Percentiles rank a stretch among this genome's conserved stretches.
phyloP scores from a whole-genome alignment of 30 jellyfish, hydroid and myxozoan genomes.

The Aurelia sp. region DNA sequence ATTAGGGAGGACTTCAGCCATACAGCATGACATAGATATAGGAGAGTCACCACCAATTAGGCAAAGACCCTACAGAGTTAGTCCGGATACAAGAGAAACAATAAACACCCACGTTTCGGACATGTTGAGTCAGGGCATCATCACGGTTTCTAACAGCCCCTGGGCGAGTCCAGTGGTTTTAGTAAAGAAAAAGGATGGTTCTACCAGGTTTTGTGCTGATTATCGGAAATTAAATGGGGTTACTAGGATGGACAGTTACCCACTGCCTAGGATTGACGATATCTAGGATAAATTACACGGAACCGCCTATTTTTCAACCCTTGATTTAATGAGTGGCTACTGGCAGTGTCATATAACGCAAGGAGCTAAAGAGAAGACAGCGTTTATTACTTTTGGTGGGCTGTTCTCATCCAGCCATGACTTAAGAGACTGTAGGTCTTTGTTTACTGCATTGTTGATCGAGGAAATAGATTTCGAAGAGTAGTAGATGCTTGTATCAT shows the following conservation, averaged over 20 bases:
- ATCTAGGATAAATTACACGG: constrained; percentile 11
- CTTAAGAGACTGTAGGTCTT: no score
- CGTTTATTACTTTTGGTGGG: no score
- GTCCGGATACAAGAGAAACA: no score
- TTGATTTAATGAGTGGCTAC: constrained; percentile 38
- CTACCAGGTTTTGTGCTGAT: background rate
- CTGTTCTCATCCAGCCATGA: no score
- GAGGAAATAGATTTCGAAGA: no score
- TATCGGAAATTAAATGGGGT: constrained; percentile 33
- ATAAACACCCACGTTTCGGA: constrained; percentile 9
- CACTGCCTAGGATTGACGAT: constrained; percentile 34
- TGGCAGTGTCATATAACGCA: constrained; percentile 17
- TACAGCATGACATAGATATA: no score
- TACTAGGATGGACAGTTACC: constrained; percentile 32
- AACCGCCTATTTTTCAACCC: constrained; percentile 14
- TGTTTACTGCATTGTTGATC: no score
- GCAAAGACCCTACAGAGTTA: no score
- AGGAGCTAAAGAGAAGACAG: background rate
- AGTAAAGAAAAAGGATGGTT: constrained; percentile 41
- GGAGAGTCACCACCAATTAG: no score
- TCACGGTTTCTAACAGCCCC: constrained; percentile 35
- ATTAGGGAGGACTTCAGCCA: no score
- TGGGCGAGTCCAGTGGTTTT: constrained; percentile 64
- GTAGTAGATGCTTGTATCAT: no score
- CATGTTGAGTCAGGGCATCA: constrained; percentile 37